Evolutionary conservation across 2,113 vertebrate species (phyloP).

Genomic region (Daubentonia madagascariensis): DNA sequence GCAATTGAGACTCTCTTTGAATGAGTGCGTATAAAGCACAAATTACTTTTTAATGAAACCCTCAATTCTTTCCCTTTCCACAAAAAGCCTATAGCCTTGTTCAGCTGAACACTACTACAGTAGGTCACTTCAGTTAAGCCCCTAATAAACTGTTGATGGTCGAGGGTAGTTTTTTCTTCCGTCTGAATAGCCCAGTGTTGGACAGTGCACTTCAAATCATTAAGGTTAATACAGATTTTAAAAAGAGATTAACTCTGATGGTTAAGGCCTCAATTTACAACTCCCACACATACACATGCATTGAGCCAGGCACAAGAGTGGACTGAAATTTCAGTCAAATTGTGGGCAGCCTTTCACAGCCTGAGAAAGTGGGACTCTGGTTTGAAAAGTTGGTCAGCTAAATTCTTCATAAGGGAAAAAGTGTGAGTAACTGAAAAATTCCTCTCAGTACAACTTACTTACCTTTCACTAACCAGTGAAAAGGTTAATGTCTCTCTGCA

Average conservation of each 20-base stretch:
- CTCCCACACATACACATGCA: constrained; percentile 36
- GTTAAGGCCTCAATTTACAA: constrained; percentile 69
- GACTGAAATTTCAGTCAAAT: constrained; percentile 65
- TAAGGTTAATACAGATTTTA: constrained; percentile 78
- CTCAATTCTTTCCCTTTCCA: constrained; percentile 81
- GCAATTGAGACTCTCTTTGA: constrained; percentile 81
- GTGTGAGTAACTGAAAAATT: constrained; percentile 42
- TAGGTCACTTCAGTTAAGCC: constrained; percentile 82
- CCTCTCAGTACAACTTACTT: not conserved
- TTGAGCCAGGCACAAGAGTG: constrained; percentile 48
- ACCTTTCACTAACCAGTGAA: constrained; percentile 47
- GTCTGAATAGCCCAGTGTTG: constrained; percentile 77
- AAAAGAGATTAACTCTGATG: constrained; percentile 76
- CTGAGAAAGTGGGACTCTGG: constrained; percentile 23
- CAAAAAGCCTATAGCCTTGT: constrained; percentile 78
- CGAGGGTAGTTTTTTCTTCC: constrained; percentile 72
- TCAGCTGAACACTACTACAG: constrained; percentile 78
- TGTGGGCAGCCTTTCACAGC: constrained; percentile 69
- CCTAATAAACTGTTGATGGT: constrained; percentile 82
- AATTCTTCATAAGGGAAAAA: not conserved
- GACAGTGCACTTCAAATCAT: constrained; percentile 76
- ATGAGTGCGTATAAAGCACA: constrained; percentile 84
- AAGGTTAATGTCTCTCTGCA: constrained; percentile 52
- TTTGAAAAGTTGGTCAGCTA: constrained; percentile 25
- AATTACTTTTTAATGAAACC: constrained; percentile 87